A percentile compares a stretch with the other conserved stretches of the same genome.
These are phyloP conservation scores for Saccopteryx leptura DNA, from an alignment of 2,113 vertebrate genomes.

Conservation along the genomic window DNA sequence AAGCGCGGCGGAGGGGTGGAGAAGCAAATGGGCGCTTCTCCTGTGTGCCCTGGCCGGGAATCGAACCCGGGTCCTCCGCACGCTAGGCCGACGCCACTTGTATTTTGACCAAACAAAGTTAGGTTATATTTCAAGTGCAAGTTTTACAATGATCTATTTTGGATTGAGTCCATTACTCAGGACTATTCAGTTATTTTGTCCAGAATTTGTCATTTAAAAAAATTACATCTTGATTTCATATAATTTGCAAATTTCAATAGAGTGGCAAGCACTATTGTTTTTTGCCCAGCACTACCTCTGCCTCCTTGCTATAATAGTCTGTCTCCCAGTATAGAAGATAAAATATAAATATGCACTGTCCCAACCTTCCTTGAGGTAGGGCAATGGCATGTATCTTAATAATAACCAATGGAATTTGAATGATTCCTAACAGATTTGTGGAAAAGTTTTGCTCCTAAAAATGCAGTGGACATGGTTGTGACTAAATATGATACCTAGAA, in stretches of 20 bases:
- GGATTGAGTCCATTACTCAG: background rate
- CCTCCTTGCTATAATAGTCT: background rate
- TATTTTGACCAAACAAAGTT: background rate
- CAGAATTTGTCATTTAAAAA: background rate
- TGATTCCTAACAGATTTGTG: background rate
- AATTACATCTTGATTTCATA: background rate
- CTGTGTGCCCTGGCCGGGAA: too few species aligned
- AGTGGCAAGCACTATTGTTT: background rate
- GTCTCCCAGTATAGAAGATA: background rate
- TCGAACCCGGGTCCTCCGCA: too few species aligned
- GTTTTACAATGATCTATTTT: background rate
- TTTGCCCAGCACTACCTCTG: background rate
- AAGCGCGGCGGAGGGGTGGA: too few species aligned
- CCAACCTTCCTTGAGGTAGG: background rate
- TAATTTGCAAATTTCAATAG: background rate
- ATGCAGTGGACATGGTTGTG: background rate
- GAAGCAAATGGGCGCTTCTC: too few species aligned
- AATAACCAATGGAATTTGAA: background rate
- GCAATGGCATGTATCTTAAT: background rate
- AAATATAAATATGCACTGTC: conserved; percentile 2
- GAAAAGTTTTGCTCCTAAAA: background rate
- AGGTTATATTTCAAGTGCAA: background rate
- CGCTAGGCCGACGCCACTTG: too few species aligned
- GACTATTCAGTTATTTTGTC: background rate
- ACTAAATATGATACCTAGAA: background rate